Evolutionary conservation across 1,140 invertebrate species (phyloP).

Genomic region (Drosophila varians): DNA sequence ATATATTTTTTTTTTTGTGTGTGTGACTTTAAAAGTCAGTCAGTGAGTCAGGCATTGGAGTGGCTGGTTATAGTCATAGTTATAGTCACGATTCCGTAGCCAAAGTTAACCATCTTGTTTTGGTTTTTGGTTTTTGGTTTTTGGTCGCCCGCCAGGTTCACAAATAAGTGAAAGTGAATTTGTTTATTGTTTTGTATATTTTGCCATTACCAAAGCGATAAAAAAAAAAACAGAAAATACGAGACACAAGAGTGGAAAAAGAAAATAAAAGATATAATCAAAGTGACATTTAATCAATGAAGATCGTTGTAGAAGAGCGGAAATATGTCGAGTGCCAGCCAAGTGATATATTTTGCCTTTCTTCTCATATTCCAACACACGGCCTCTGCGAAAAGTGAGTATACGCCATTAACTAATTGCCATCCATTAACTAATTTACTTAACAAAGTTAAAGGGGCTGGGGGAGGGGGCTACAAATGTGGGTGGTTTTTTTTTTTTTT

Average conservation of each 20-base stretch:
- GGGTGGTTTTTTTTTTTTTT: no score
- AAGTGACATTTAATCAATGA: neutral
- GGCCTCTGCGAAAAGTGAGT: neutral
- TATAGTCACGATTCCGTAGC: constrained; percentile 38
- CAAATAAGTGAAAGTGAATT: constrained; percentile 82
- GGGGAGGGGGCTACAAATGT: neutral
- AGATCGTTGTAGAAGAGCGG: neutral
- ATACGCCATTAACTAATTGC: constrained; percentile 53
- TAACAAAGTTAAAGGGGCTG: constrained; percentile 1
- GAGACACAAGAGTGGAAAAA: neutral
- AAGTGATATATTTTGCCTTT: constrained; percentile 9
- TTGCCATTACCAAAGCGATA: constrained; percentile 79
- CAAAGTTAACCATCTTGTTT: constrained; percentile 14
- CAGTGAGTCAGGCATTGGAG: constrained; percentile 58
- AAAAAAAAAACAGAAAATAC: constrained; percentile 22
- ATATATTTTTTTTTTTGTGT: constrained; percentile 7
- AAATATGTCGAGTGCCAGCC: constrained; percentile 22
- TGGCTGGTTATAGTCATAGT: constrained; percentile 28
- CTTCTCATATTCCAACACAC: constrained; percentile 15
- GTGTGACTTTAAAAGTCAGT: constrained; percentile 55
- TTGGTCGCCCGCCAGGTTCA: constrained; percentile 59
- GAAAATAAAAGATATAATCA: neutral
- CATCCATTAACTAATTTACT: constrained; percentile 51
- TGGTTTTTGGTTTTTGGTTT: constrained; percentile 8
- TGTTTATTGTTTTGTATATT: constrained; percentile 77